Evolutionary conservation across 2,797 vertebrate species (phyloP).

Genomic region (Lagodon rhomboides): DNA sequence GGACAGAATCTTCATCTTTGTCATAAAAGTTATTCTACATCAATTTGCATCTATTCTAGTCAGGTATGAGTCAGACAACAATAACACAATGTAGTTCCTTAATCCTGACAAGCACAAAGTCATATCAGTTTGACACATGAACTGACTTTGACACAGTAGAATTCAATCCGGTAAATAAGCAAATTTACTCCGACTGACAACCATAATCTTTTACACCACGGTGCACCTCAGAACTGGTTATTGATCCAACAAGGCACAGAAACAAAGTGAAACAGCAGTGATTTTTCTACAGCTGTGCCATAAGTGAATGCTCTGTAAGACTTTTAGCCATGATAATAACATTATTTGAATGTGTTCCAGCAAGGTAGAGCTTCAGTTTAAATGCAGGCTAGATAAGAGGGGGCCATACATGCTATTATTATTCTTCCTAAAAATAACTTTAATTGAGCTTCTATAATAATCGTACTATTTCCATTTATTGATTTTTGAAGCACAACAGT

Average conservation of each 20-base stretch:
- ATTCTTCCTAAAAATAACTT: background rate
- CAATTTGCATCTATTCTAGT: background rate
- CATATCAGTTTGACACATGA: background rate
- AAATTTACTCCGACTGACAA: no score
- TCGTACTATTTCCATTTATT: background rate
- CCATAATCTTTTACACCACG: no score
- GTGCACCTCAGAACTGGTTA: no score
- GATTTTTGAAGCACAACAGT: constrained; percentile 5
- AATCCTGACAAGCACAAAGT: background rate
- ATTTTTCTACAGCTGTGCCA: background rate
- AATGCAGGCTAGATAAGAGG: background rate
- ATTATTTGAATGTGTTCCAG: background rate
- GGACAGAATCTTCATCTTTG: background rate
- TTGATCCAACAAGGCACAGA: background rate
- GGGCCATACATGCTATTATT: background rate
- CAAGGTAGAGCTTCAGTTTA: background rate
- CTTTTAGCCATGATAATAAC: background rate
- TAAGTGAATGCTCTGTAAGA: background rate
- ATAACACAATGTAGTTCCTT: background rate
- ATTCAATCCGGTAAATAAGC: no score
- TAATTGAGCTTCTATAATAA: background rate
- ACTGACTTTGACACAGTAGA: no score
- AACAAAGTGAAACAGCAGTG: background rate
- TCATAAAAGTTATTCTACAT: background rate
- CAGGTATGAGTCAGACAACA: background rate